These are phyloP conservation scores for Astreopora myriophthalma DNA, from an alignment of 64 coral and sea anemone genomes.

Conservation along the genomic window DNA sequence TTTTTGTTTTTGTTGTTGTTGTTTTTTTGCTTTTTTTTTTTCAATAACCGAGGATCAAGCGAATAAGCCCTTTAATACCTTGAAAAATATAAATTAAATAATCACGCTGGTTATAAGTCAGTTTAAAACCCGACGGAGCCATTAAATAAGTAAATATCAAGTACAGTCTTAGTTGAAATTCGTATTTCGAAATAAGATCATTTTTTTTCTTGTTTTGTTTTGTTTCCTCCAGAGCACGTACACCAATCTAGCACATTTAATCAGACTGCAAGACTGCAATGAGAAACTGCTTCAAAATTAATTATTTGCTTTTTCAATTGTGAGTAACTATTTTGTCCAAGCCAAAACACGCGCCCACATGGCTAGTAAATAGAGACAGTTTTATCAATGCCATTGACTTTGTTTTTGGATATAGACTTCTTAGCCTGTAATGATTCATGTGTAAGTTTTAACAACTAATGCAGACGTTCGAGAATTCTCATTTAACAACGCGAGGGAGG, in stretches of 20 bases:
- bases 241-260: not conserved
- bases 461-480: not conserved
- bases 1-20: no score
- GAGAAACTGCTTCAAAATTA: not conserved
- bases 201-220: no score
- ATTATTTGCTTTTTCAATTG: not conserved
- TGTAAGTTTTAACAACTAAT: not conserved
- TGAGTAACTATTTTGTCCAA: not conserved
- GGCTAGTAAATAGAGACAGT: not conserved
- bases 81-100: no score
- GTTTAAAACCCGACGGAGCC: not conserved
- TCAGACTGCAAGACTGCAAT: no score
- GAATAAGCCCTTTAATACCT: no score
- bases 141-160: no score
- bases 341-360: conserved; percentile 12
- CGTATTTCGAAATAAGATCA: no score
- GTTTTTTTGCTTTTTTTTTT: not conserved
- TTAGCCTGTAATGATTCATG: not conserved
- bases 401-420: not conserved
- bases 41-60: not conserved
- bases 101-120: not conserved
- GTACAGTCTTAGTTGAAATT: no score
- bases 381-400: not conserved
- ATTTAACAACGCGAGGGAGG: not conserved
- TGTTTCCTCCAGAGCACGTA: not conserved